Base-by-base conservation (phyloP, 1,140 invertebrate genomes). In the Drosophila teissieri region DNA sequence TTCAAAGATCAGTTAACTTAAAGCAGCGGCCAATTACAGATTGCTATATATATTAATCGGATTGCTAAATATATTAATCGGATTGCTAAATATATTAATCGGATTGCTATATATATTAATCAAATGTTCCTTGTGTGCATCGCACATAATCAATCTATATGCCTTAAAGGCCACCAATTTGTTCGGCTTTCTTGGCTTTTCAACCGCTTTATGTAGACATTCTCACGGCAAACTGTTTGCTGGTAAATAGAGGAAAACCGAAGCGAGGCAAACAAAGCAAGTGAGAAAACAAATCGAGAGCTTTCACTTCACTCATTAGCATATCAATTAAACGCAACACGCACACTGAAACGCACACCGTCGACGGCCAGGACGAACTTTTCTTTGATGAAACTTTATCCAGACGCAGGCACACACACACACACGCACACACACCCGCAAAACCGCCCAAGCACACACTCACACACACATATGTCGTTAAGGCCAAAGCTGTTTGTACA, bases 401-500 rank as follows among this genome's bases (percentile, higher is more conserved):
- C 77, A 44, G 72, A 60, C 65, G 51, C 46, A 61, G 55, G 48
- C 51, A 37, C 46, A 53, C 49, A 49, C 44, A 42, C 52, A 10
- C 19, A 31, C 40, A 8, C 34, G 34, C 42, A 42, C 24, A 31
- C 4, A 10, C 39, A 37, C 31, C 27, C 27, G 27, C 5, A 5
- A 4, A 27, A 27, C 27, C 27, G 27, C 27, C 27, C 27, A 31
- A 31, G 2, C 37, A 27, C 31, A 5, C 45, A 39, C 36, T 17
- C 34, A 36, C 27, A n/a, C 52, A 40, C 36, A 37, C 37, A 37
- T 37, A 78, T 80, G 76, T 80, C 73, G 76, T 84, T 84, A 79
- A 76, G 83, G 76, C 72, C 72, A 88, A 88, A 83, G 65, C 79
- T 88, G 79, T 76, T 88, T 83, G 78, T 88, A 76, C 72, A 79